Conservation (phyloP, 1,140 invertebrate genomes). For the Globodera ellingtonae region DNA sequence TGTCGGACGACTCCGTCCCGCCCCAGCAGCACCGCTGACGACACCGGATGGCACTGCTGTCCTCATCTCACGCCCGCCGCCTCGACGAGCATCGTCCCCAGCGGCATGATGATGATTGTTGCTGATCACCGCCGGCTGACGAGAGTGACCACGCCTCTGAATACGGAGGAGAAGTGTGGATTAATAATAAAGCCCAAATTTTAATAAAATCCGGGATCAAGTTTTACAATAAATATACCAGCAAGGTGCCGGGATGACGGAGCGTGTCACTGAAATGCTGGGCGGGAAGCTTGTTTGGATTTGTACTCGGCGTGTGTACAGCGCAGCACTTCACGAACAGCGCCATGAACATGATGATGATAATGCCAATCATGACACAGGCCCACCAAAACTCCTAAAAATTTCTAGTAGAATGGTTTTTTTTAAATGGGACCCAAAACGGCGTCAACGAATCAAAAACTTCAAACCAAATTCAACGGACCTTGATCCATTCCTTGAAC, state of each 20-base stretch:
- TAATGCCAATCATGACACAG: conserved; percentile 78
- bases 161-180: not conserved
- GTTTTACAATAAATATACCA: conserved; percentile 13
- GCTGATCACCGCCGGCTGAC: not conserved
- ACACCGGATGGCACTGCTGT: conserved; percentile 7
- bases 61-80: not conserved
- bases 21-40: conserved; percentile 17
- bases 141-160: not conserved
- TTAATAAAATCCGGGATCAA: not conserved
- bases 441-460: not conserved
- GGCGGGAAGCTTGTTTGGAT: conserved; percentile 66
- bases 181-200: not conserved
- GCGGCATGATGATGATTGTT: not conserved
- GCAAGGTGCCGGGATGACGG: conserved; percentile 57
- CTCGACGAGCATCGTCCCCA: not conserved
- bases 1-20: not conserved
- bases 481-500: conserved; percentile 58
- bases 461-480: conserved; percentile 8
- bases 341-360: conserved; percentile 90
- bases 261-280: conserved; percentile 61
- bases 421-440: too few relatives aligned
- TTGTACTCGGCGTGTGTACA: conserved; percentile 87
- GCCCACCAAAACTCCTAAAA: conserved; percentile 91
- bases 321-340: conserved; percentile 99
- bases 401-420: too few relatives aligned